phyloP scores from a whole-genome alignment of 92 coral and sea anemone genomes.

The Porites rus region DNA sequence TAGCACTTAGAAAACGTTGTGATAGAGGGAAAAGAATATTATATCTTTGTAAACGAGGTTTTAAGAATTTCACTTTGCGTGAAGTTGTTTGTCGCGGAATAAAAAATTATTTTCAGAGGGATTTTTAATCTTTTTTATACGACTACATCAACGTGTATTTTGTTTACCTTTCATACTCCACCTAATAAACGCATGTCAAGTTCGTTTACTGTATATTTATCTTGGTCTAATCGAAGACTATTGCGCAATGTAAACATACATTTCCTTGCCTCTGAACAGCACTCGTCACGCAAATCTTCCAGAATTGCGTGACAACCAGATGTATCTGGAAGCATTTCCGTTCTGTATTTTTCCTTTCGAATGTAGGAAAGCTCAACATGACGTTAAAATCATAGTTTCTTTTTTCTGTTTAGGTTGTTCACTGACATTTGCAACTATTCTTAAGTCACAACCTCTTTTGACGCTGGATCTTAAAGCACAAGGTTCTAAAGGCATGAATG shows the following conservation, averaged over 20 bases:
- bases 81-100: background rate
- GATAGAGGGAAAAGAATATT: background rate
- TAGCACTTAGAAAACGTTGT: background rate
- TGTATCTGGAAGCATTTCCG: too few relatives aligned
- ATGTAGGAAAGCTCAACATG: background rate
- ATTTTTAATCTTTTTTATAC: too few relatives aligned
- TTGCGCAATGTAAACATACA: background rate
- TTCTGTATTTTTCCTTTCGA: too few relatives aligned
- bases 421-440: background rate
- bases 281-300: too few relatives aligned
- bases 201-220: background rate
- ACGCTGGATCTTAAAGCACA: background rate
- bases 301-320: too few relatives aligned
- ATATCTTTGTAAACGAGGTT: too few relatives aligned
- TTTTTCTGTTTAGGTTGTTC: conserved; percentile 8
- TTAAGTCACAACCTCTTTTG: background rate
- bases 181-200: background rate
- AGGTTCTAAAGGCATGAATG: conserved; percentile 6
- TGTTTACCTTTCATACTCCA: background rate
- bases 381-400: too few relatives aligned
- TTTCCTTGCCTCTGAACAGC: too few relatives aligned
- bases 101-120: background rate
- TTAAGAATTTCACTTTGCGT: background rate
- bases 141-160: background rate
- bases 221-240: background rate